A percentile compares a stretch with the other conserved stretches of the same genome.
phyloP scores from a whole-genome alignment of 2,113 vertebrate species.

The Cebus imitator region DNA sequence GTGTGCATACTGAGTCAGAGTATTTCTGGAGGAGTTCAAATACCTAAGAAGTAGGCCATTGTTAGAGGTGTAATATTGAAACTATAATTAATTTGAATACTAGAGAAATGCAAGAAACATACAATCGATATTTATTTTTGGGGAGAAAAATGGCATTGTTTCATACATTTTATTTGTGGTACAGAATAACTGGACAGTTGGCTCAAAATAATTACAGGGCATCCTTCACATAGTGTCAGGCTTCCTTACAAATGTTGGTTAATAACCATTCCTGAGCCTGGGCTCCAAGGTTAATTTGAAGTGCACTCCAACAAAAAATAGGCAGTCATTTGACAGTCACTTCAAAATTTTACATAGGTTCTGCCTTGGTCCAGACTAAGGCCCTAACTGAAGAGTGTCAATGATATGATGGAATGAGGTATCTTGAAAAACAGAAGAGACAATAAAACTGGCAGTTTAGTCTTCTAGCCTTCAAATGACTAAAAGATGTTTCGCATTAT shows the following conservation, averaged over 20 bases:
- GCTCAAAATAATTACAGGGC: not conserved
- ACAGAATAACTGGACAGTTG: not conserved
- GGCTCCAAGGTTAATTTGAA: slow-evolving; percentile 49
- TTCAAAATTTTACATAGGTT: slow-evolving; percentile 24
- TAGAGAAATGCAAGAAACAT: slow-evolving; percentile 27
- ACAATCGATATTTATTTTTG: not conserved
- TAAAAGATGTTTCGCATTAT: slow-evolving; percentile 50
- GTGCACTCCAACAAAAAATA: not conserved
- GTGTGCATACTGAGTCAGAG: slow-evolving; percentile 53
- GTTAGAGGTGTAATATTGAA: slow-evolving; percentile 23
- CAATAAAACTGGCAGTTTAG: slow-evolving; percentile 20
- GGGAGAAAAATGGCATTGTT: slow-evolving; percentile 32
- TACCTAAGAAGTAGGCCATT: slow-evolving; percentile 59
- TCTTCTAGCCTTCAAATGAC: slow-evolving; percentile 41
- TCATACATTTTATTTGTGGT: not conserved
- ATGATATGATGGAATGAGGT: not conserved
- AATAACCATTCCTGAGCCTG: not conserved
- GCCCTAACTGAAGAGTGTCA: not conserved
- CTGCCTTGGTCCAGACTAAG: not conserved
- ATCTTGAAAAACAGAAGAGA: slow-evolving; percentile 32
- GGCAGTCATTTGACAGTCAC: not conserved
- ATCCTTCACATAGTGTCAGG: not conserved
- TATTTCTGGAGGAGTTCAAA: slow-evolving; percentile 52
- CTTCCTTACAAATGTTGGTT: not conserved
- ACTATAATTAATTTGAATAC: slow-evolving; percentile 44